Percentiles rank a stretch among this genome's conserved stretches.
Evolutionary conservation across 2,888 invertebrate species (phyloP).

Genomic region (Elmis aenea): DNA sequence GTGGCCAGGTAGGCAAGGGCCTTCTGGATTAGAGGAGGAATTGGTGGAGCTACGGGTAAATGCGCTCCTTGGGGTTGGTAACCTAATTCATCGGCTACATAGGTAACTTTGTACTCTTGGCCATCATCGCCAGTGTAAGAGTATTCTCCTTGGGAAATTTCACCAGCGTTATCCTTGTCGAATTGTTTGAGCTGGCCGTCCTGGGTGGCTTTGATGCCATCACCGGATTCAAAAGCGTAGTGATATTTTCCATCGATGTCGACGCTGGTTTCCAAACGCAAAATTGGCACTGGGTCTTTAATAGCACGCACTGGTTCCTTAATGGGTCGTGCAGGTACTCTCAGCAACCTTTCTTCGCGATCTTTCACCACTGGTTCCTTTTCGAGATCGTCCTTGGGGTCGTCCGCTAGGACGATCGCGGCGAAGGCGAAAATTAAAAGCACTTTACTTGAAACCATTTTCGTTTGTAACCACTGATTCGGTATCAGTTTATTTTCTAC

Average conservation of each 20-base stretch:
- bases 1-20: conserved; percentile 45
- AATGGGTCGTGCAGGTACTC: too few species aligned
- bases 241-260: conserved; percentile 52
- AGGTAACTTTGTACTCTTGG: conserved; percentile 41
- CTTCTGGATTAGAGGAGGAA: conserved; percentile 38
- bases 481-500: too few species aligned
- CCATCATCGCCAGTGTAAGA: conserved; percentile 49
- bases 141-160: conserved; percentile 52
- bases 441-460: too few species aligned
- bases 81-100: conserved; percentile 51
- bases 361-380: too few species aligned
- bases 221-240: conserved; percentile 57
- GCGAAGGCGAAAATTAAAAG: too few species aligned
- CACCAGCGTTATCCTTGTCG: conserved; percentile 46
- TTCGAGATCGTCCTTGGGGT: too few species aligned
- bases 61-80: conserved; percentile 42
- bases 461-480: too few species aligned
- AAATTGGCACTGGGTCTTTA: conserved; percentile 43
- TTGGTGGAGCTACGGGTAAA: conserved; percentile 39
- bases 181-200: conserved; percentile 52
- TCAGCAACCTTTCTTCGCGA: too few species aligned
- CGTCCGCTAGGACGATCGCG: too few species aligned
- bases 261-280: conserved; percentile 51
- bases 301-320: conserved; percentile 5
- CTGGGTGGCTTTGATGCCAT: conserved; percentile 57